These are phyloP conservation scores for Cotesia vestalis DNA, from an alignment of 1,140 invertebrate species.

Conservation along the genomic window DNA sequence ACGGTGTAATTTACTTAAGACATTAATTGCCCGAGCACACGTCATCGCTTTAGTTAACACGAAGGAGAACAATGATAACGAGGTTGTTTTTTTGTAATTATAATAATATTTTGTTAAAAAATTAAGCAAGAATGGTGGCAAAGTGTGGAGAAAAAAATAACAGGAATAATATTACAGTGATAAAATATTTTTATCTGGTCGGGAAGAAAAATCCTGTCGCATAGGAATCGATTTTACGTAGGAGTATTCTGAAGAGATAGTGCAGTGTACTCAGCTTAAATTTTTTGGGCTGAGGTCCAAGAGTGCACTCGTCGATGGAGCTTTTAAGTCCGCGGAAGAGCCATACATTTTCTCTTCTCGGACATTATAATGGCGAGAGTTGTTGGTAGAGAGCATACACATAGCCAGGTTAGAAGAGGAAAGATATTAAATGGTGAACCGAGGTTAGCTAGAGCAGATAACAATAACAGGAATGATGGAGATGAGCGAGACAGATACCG, in stretches of 20 bases:
- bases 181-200: not conserved
- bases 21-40: constrained; percentile 29
- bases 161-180: too few relatives aligned
- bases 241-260: constrained; percentile 11
- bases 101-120: not conserved
- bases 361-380: constrained; percentile 2
- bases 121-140: not conserved
- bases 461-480: not conserved
- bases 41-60: constrained; percentile 29
- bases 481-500: not conserved
- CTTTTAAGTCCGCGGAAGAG: not conserved
- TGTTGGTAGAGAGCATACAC: not conserved
- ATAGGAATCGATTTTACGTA: constrained; percentile 32
- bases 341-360: too few relatives aligned
- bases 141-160: constrained; percentile 6
- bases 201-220: constrained; percentile 24
- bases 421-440: not conserved
- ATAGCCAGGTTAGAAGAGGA: too few relatives aligned
- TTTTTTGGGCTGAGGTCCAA: constrained; percentile 36
- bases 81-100: not conserved
- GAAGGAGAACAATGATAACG: not conserved
- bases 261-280: constrained; percentile 17
- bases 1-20: constrained; percentile 31
- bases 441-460: not conserved
- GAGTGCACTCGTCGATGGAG: constrained; percentile 31